Evolutionary conservation across 2,797 vertebrate species (phyloP).

Genomic region (Crypturellus tataupa): DNA sequence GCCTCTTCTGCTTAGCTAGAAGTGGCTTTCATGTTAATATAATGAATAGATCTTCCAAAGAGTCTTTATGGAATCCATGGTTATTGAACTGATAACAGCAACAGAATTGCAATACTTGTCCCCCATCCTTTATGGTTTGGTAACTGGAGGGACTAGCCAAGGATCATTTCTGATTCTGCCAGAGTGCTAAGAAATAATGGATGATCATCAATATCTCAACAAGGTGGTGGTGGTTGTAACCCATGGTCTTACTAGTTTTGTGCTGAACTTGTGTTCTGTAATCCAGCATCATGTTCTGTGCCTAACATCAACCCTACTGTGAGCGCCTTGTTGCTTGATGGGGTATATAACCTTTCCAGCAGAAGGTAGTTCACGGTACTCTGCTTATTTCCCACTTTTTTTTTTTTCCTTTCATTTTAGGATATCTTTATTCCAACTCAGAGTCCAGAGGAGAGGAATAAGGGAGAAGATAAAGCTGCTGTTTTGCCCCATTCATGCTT

Average conservation of each 20-base stretch:
- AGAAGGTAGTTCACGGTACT: neutral
- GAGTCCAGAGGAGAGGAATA: constrained; percentile 81
- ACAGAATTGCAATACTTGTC: neutral
- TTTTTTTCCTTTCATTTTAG: constrained; percentile 73
- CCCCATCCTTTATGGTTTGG: neutral
- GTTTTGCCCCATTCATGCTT: constrained; percentile 59
- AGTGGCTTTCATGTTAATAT: neutral
- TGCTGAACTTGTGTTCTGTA: neutral
- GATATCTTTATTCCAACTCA: constrained; percentile 92
- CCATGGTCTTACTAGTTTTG: neutral
- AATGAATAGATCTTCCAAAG: neutral
- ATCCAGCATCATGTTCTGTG: neutral
- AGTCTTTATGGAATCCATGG: neutral
- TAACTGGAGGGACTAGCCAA: neutral
- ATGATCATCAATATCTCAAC: neutral
- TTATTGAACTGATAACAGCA: neutral
- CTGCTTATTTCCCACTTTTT: neutral
- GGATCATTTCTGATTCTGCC: neutral
- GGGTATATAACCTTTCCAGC: neutral
- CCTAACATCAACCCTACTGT: neutral
- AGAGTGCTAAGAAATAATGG: neutral
- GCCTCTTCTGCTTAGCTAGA: neutral
- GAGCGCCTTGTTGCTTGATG: neutral
- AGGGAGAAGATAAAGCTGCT: constrained; percentile 55
- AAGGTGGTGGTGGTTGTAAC: neutral